Evolutionary conservation across 1,140 invertebrate genomes (phyloP).

Genomic region (Aphelenchoides fujianensis): DNA sequence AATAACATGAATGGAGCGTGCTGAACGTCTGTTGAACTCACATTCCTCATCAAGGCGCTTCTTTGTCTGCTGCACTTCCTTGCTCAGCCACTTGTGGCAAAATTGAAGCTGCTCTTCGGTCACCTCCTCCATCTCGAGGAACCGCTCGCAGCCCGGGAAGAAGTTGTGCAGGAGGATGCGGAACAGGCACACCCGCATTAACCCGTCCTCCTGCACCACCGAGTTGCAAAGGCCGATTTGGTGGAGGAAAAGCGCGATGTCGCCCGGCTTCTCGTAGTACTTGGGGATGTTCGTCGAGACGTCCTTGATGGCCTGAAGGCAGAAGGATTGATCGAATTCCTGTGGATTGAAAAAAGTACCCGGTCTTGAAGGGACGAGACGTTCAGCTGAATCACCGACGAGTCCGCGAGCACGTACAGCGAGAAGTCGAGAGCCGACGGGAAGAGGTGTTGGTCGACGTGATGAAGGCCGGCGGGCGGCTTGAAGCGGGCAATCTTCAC

Average conservation of each 20-base stretch:
- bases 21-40: not conserved
- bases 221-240: not conserved
- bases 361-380: conserved; percentile 4
- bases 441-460: conserved; percentile 1
- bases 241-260: not conserved
- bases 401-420: not conserved
- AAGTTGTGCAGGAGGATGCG: conserved; percentile 2
- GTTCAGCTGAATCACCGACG: not conserved
- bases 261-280: not conserved
- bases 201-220: not conserved
- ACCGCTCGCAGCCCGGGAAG: not conserved
- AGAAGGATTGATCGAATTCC: too few species aligned
- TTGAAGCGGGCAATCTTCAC: not conserved
- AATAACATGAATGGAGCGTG: too few species aligned
- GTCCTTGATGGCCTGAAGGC: too few species aligned
- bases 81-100: conserved; percentile 8
- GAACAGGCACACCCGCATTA: conserved; percentile 2
- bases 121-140: not conserved
- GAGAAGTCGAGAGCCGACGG: conserved; percentile 14
- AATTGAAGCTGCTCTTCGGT: not conserved
- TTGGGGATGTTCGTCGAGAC: not conserved
- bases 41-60: not conserved
- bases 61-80: conserved; percentile 6
- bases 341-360: too few species aligned
- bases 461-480: not conserved